A percentile compares a stretch with the other conserved stretches of the same genome.
Evolutionary conservation across 2,888 invertebrate species (phyloP).

Genomic region (Brachyptera risi): DNA sequence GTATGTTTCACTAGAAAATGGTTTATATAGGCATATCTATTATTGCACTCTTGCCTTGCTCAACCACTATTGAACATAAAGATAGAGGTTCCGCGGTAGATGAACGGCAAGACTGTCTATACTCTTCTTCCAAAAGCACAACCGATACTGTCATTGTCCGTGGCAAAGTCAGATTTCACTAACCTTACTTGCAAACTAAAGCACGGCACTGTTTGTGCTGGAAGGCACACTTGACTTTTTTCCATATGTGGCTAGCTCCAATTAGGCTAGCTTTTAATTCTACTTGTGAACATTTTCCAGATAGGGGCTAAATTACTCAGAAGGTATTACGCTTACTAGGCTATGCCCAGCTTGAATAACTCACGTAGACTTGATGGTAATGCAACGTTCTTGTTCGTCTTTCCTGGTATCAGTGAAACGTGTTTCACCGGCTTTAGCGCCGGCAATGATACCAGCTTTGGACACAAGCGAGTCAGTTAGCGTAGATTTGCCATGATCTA

Average conservation of each 20-base stretch:
- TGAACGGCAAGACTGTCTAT: constrained; percentile 54
- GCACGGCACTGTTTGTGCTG: constrained; percentile 28
- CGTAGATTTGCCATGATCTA: constrained; percentile 99
- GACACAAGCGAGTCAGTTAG: constrained; percentile 98
- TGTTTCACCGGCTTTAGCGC: constrained; percentile 97
- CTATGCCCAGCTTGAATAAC: constrained; percentile 42
- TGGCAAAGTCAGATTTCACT: constrained; percentile 23
- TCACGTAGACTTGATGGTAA: constrained; percentile 99
- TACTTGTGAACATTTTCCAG: not conserved
- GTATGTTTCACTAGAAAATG: too few relatives aligned
- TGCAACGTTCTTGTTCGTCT: constrained; percentile 99
- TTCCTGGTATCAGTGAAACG: constrained; percentile 99
- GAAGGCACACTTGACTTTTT: not conserved
- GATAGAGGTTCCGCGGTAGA: constrained; percentile 77
- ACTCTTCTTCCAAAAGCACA: constrained; percentile 65
- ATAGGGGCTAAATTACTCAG: not conserved
- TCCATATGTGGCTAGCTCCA: too few relatives aligned
- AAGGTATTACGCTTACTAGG: too few relatives aligned
- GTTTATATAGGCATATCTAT: too few relatives aligned
- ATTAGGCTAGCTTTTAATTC: too few relatives aligned
- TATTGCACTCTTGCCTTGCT: constrained; percentile 57
- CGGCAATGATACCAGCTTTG: constrained; percentile 99
- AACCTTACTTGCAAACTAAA: constrained; percentile 26
- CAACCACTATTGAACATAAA: constrained; percentile 66
- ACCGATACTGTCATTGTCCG: constrained; percentile 53